Conservation (phyloP, 2,113 vertebrate species). For the Podiceps cristatus region DNA sequence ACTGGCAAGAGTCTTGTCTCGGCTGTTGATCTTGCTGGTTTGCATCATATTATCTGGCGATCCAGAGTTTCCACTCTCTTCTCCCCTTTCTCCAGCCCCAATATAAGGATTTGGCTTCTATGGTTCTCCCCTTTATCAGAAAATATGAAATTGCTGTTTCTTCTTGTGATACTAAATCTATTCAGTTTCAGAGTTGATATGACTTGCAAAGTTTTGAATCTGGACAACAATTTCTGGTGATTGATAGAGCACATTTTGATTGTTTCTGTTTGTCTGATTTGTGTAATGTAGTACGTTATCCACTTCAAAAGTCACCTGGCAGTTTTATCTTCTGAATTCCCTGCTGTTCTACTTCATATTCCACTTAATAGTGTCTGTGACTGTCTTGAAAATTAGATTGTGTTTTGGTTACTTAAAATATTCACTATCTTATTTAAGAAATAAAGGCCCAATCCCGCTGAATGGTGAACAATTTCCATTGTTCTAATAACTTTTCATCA, state of each 20-base stretch:
- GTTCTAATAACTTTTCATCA: neutral
- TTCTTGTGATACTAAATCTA: neutral
- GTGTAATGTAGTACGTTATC: fast-evolving
- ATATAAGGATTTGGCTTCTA: neutral
- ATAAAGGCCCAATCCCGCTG: neutral
- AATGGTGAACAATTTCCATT: neutral
- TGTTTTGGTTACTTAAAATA: neutral
- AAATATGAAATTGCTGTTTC: neutral
- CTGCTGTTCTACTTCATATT: neutral
- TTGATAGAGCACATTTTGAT: neutral
- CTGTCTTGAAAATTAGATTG: neutral
- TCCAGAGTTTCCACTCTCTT: neutral
- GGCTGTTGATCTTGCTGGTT: neutral
- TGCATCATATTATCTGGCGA: neutral
- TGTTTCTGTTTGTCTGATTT: neutral
- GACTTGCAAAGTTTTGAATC: neutral
- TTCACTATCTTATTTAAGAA: neutral
- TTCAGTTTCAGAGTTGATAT: neutral
- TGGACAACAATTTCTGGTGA: neutral
- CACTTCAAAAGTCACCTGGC: neutral
- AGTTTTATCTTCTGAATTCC: neutral
- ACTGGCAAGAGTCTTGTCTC: neutral
- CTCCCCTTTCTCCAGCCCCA: neutral
- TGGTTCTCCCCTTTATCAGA: neutral
- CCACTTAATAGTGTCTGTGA: neutral